phyloP scores from a whole-genome alignment of 2,888 invertebrate species.

The Neuroscelio doddi region DNA sequence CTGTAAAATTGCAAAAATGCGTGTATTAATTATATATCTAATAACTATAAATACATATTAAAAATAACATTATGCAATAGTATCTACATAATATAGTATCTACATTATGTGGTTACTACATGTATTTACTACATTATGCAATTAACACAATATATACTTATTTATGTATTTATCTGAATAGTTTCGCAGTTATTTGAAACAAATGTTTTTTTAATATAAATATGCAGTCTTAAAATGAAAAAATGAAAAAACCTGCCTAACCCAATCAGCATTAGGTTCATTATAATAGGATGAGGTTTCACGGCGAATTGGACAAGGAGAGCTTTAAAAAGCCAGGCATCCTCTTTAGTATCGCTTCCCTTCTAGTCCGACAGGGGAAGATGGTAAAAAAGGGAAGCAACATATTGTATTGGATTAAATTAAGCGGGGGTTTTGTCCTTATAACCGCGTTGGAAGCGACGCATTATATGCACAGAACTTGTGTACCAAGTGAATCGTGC shows the following conservation, averaged over 20 bases:
- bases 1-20: no score
- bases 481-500: conserved; percentile 70
- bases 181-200: no score
- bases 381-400: conserved; percentile 52
- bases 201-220: no score
- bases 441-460: conserved; percentile 49
- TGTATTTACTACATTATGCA: no score
- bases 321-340: conserved; percentile 70
- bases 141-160: no score
- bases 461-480: conserved; percentile 65
- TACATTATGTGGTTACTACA: no score
- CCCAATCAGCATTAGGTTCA: conserved; percentile 49
- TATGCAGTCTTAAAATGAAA: no score
- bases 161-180: no score
- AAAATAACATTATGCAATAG: no score
- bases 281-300: conserved; percentile 71
- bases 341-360: conserved; percentile 60
- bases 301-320: conserved; percentile 67
- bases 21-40: no score
- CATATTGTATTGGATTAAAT: conserved; percentile 72
- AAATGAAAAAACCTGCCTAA: conserved; percentile 22
- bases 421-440: conserved; percentile 60
- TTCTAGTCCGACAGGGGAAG: conserved; percentile 23
- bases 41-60: no score
- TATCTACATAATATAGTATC: no score